Evolutionary conservation across 2,888 invertebrate species (phyloP).

Genomic region (Sphecodes monilicornis): DNA sequence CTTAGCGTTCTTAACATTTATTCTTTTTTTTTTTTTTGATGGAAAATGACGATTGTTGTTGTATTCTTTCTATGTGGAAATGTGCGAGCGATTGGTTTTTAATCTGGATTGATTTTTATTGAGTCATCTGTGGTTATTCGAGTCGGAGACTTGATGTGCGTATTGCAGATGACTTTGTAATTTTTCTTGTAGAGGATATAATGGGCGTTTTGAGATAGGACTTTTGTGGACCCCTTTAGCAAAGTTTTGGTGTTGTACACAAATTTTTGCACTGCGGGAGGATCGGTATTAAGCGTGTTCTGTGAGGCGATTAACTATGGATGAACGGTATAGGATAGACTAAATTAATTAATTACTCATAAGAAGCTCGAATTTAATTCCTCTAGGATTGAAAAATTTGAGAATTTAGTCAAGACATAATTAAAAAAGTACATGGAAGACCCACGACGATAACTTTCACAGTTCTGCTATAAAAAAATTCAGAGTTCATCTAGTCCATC

Average conservation of each 20-base stretch:
- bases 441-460: background rate
- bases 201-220: too few relatives aligned
- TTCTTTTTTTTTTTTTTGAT: background rate
- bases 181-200: too few relatives aligned
- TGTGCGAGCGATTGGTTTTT: too few relatives aligned
- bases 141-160: too few relatives aligned
- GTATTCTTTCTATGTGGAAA: background rate
- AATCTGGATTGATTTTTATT: too few relatives aligned
- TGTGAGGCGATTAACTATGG: background rate
- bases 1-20: constrained; percentile 1
- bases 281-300: too few relatives aligned
- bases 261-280: too few relatives aligned
- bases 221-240: too few relatives aligned
- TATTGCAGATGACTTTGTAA: too few relatives aligned
- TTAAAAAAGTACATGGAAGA: background rate
- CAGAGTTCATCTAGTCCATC: background rate
- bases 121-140: too few relatives aligned
- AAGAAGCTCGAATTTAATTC: background rate
- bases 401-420: background rate
- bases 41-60: background rate
- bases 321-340: background rate
- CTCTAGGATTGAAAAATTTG: background rate
- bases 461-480: background rate
- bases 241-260: too few relatives aligned
- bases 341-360: background rate